Evolutionary conservation across 2,888 invertebrate genomes (phyloP).

Genomic region (Lycophotia porphyrea): DNA sequence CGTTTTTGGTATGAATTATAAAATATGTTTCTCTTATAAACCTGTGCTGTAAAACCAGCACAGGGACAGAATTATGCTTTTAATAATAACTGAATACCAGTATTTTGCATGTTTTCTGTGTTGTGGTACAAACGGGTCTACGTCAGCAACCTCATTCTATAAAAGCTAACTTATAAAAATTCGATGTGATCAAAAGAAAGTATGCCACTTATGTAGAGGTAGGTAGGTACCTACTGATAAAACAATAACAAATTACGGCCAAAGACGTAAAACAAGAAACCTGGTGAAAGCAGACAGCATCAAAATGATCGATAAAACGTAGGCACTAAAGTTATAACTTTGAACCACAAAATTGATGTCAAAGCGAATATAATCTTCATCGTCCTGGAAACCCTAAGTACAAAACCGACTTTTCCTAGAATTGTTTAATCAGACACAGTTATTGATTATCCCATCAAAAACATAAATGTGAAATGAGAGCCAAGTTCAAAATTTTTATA

Average conservation of each 20-base stretch:
- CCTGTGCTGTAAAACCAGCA: neutral
- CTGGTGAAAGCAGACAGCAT: neutral
- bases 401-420: constrained; percentile 1
- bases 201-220: neutral
- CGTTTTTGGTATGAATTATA: neutral
- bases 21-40: neutral
- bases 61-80: neutral
- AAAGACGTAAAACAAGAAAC: neutral
- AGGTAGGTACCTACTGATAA: neutral
- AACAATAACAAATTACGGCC: neutral
- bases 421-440: constrained; percentile 5
- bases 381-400: neutral
- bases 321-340: neutral
- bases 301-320: constrained; percentile 5
- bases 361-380: constrained; percentile 8
- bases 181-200: neutral
- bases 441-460: too few species aligned
- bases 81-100: neutral
- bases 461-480: too few species aligned
- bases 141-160: too few species aligned
- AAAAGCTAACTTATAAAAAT: neutral
- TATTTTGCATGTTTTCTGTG: neutral
- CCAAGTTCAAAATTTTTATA: too few species aligned
- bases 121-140: neutral
- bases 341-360: constrained; percentile 11